Conservation (phyloP, 2,888 invertebrate genomes). For the Andrena marginata region DNA sequence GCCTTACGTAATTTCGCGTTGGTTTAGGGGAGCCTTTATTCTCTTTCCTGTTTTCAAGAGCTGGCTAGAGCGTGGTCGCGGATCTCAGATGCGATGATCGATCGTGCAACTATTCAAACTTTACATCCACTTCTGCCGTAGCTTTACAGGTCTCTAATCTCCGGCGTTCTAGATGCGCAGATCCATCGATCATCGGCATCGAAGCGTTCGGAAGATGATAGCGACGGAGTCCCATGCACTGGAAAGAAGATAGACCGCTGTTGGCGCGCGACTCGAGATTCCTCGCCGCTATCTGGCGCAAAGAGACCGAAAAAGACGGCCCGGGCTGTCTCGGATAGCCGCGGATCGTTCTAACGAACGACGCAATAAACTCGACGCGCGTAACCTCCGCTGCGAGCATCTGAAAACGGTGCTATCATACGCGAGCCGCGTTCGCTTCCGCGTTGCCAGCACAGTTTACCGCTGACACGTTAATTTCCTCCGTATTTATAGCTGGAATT, state of each 20-base stretch:
- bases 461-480: conserved; percentile 24
- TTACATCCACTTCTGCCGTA: too few relatives aligned
- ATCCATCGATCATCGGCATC: too few relatives aligned
- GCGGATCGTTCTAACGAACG: conserved; percentile 33
- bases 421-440: conserved; percentile 15
- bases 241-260: not conserved
- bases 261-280: not conserved
- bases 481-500: conserved; percentile 11
- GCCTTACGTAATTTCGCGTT: too few relatives aligned
- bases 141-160: too few relatives aligned
- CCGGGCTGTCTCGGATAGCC: conserved; percentile 19
- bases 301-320: conserved; percentile 23
- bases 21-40: too few relatives aligned
- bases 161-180: too few relatives aligned
- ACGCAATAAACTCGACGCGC: conserved; percentile 66
- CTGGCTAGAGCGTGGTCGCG: too few relatives aligned
- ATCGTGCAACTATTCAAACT: too few relatives aligned
- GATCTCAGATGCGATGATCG: too few relatives aligned
- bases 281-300: not conserved
- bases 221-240: not conserved
- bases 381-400: conserved; percentile 9
- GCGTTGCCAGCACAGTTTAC: conserved; percentile 32
- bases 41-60: too few relatives aligned
- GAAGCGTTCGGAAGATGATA: too few relatives aligned
- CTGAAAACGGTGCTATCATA: conserved; percentile 28